A percentile compares a stretch with the other conserved stretches of the same genome.
Evolutionary conservation across 2,797 vertebrate species (phyloP).

Genomic region (Pterois miles): DNA sequence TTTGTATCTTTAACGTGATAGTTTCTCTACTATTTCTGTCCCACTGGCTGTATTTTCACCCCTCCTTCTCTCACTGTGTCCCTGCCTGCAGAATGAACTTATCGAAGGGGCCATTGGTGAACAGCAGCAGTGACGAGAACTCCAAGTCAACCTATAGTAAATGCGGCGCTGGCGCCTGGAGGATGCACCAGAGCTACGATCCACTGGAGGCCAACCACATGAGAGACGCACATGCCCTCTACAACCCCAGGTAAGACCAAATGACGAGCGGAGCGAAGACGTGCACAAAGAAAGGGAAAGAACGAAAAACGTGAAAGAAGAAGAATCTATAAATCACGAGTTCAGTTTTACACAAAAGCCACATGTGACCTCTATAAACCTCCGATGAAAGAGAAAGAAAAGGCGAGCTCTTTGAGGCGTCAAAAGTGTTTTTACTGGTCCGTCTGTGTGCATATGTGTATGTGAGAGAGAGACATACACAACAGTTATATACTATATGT

Average conservation of each 20-base stretch:
- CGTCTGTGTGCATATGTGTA: conserved; percentile 21
- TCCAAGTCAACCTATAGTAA: conserved; percentile 82
- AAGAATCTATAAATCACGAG: conserved; percentile 22
- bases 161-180: conserved; percentile 87
- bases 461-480: not conserved
- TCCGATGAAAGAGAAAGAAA: conserved; percentile 39
- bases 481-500: not conserved
- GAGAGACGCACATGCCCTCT: conserved; percentile 88
- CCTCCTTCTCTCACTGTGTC: conserved; percentile 56
- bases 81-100: conserved; percentile 84
- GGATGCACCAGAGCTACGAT: conserved; percentile 88
- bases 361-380: conserved; percentile 49
- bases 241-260: conserved; percentile 84
- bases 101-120: conserved; percentile 87
- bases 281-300: not conserved
- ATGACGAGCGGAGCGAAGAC: not conserved
- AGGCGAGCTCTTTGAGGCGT: conserved; percentile 27
- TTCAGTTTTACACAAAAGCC: conserved; percentile 47
- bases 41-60: conserved; percentile 28
- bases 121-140: conserved; percentile 87
- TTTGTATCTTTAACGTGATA: not conserved
- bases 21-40: conserved; percentile 12
- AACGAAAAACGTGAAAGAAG: conserved; percentile 1
- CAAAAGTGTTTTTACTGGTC: conserved; percentile 42
- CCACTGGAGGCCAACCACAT: conserved; percentile 85